These are phyloP conservation scores for Atrina japonica DNA, from an alignment of 2,888 invertebrate genomes.

Conservation along the genomic window DNA sequence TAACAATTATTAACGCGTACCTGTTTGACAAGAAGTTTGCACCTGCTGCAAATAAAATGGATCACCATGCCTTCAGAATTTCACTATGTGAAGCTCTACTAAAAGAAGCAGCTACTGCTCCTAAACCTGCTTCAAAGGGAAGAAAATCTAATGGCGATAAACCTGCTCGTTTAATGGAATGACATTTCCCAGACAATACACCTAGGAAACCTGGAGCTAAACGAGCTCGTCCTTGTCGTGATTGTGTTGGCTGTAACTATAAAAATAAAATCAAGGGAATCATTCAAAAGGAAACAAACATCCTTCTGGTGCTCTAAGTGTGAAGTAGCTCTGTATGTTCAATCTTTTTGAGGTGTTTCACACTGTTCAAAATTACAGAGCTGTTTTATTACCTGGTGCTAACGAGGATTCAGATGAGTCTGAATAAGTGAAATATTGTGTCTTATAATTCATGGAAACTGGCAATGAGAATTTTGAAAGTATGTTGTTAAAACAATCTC, in stretches of 20 bases:
- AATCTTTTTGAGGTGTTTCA: conserved; percentile 18
- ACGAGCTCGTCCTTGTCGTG: conserved; percentile 18
- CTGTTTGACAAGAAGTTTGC: conserved; percentile 41
- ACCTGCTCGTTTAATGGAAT: conserved; percentile 18
- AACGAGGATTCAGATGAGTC: background rate
- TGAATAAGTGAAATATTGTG: conserved; percentile 6
- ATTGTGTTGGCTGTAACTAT: conserved; percentile 22
- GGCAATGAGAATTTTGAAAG: background rate
- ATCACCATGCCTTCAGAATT: conserved; percentile 14
- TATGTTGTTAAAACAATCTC: background rate
- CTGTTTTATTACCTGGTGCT: conserved; percentile 17
- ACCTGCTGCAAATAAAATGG: conserved; percentile 10
- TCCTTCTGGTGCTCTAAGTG: conserved; percentile 23
- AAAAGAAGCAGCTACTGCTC: conserved; percentile 13
- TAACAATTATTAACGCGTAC: conserved; percentile 39
- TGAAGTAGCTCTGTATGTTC: conserved; percentile 12
- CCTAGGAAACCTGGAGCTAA: conserved; percentile 15
- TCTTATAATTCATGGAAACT: background rate
- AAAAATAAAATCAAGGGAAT: conserved; percentile 3
- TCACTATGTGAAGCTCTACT: background rate
- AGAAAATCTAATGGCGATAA: conserved; percentile 18
- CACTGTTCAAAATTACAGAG: conserved; percentile 13
- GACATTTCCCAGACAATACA: conserved; percentile 20
- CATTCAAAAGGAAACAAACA: conserved; percentile 29
- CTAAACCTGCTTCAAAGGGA: conserved; percentile 18